Evolutionary conservation across 2,113 vertebrate species (phyloP), one percentile per base, ranked within the genome.

Genomic region (Taxidea taxus): DNA sequence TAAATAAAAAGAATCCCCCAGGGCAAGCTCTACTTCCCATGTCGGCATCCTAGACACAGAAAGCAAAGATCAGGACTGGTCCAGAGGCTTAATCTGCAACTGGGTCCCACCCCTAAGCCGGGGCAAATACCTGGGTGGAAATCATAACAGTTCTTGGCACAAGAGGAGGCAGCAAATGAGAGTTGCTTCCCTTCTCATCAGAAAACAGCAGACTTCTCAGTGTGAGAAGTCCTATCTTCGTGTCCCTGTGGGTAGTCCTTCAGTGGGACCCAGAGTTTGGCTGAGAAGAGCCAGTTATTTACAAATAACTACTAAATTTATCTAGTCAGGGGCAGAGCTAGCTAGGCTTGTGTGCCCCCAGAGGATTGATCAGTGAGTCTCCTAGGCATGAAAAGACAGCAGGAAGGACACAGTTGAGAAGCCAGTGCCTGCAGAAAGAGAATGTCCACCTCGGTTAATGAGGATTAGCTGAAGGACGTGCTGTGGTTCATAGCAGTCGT

Each of bases 391-490:
- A 62, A 60, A 80, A 90, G 90, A 29, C 66, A 87, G 21, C 64
- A 96, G 96, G 90, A 98, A 94, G 60, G 84, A 86, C 54, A 62
- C 5, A 58, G 2, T 90, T 83, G 39, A 60, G 51, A 93, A 91
- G 93, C 81, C 3, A 60, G 68, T 64, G 60, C 21, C 42, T 21
- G 6, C 78, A 96, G 84, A 58, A 95, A 96, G 94, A 77, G 83
- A 60, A 86, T 90, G 42, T 62, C 49, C 74, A 62, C 15, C 56
- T 92, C 25, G 44, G 49, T 27, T 68, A 95, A 58, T 47, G 68
- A 92, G 77, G 91, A 95, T 96, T 94, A 96, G 62, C 85, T 7
- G 20, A 18, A 74, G 95, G 80, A 97, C 75, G 62, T 25, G 42
- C 88, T 27, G 92, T 7, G 94, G 47, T 74, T 96, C 96, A 94